A percentile compares a stretch with the other conserved stretches of the same genome.
Evolutionary conservation across 2,113 vertebrate species (phyloP).

Genomic region (Sorex fumeus): DNA sequence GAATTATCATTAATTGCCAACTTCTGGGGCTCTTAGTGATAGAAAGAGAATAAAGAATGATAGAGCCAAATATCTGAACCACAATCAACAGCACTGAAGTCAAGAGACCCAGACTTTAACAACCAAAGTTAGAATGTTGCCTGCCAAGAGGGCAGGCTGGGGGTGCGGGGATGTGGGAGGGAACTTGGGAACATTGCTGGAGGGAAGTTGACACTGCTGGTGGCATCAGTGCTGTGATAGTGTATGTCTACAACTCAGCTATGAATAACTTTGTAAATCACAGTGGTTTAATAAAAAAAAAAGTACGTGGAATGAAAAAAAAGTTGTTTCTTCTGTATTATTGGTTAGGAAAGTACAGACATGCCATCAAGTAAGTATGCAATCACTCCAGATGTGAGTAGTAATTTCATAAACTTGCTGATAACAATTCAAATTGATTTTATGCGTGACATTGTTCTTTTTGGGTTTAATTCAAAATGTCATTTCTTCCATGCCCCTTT

Average conservation of each 20-base stretch:
- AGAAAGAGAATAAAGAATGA: conserved; percentile 4
- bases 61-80: not conserved
- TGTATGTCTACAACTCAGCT: too few relatives aligned
- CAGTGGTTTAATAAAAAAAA: too few relatives aligned
- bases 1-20: not conserved
- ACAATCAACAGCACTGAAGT: too few relatives aligned
- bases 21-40: not conserved
- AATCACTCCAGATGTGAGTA: conserved; percentile 11
- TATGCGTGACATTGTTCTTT: not conserved
- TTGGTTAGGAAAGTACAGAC: conserved; percentile 20
- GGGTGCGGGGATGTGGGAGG: too few relatives aligned
- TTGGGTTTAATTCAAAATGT: not conserved
- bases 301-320: too few relatives aligned
- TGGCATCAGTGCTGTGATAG: too few relatives aligned
- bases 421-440: conserved; percentile 42
- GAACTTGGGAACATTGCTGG: too few relatives aligned
- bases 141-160: too few relatives aligned
- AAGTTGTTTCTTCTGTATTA: not conserved
- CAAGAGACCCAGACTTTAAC: too few relatives aligned
- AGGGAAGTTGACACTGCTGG: too few relatives aligned
- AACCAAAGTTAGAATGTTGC: too few relatives aligned
- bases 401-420: conserved; percentile 46
- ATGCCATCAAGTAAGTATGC: not conserved
- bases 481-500: not conserved
- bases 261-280: too few relatives aligned